These are phyloP conservation scores for Amphipyra tragopoginis DNA, from an alignment of 2,888 invertebrate genomes.

Conservation along the genomic window DNA sequence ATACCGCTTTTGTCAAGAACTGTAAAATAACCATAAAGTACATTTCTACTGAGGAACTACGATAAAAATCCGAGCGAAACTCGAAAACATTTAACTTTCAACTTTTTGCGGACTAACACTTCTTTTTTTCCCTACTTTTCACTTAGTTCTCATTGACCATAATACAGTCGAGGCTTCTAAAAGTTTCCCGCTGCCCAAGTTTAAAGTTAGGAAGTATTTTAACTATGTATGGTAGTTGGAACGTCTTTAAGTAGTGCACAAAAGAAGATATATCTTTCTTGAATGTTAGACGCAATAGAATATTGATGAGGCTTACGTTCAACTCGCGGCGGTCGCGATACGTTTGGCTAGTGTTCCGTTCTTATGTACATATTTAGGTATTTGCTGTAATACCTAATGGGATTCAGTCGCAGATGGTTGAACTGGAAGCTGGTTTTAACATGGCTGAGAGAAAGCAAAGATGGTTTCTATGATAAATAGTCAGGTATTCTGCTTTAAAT, in stretches of 20 bases:
- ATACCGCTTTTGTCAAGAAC: slow-evolving; percentile 60
- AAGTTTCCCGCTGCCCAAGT: slow-evolving; percentile 68
- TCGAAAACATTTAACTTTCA: slow-evolving; percentile 78
- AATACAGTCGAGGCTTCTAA: slow-evolving; percentile 71
- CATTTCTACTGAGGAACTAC: slow-evolving; percentile 58
- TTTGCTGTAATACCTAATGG: slow-evolving; percentile 46
- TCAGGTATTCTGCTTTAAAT: too few relatives aligned
- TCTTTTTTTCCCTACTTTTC: slow-evolving; percentile 70
- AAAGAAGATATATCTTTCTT: slow-evolving; percentile 53
- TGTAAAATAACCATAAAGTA: slow-evolving; percentile 66
- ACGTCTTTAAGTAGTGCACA: slow-evolving; percentile 57
- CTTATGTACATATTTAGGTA: slow-evolving; percentile 59
- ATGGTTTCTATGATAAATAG: too few relatives aligned
- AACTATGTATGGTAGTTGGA: slow-evolving; percentile 62
- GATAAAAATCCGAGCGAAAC: slow-evolving; percentile 69
- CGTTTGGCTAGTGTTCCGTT: slow-evolving; percentile 36
- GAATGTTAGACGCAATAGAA: slow-evolving; percentile 56
- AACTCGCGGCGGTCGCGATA: slow-evolving; percentile 33
- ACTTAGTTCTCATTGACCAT: slow-evolving; percentile 74
- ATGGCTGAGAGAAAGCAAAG: too few relatives aligned
- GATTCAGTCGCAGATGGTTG: slow-evolving; percentile 15
- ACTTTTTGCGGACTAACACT: slow-evolving; percentile 69
- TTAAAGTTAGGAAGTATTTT: slow-evolving; percentile 73
- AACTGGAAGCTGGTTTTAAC: slow-evolving; percentile 1
- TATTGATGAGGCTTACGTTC: slow-evolving; percentile 59